These are phyloP conservation scores for Galeopsomyia nigrocyanea DNA, from an alignment of 2,888 invertebrate species.

Conservation along the genomic window DNA sequence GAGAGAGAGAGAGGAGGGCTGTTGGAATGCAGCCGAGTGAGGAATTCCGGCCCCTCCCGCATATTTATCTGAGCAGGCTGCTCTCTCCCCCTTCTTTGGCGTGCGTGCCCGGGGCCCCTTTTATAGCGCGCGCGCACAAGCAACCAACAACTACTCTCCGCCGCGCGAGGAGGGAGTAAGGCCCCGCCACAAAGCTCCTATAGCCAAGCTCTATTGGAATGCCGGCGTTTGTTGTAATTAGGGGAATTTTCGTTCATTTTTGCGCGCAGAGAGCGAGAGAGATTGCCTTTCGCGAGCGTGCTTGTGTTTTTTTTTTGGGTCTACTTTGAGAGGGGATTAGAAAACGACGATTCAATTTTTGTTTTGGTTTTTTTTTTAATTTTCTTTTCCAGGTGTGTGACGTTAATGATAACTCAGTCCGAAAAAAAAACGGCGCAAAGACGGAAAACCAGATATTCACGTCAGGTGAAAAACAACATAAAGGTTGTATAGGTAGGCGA, in stretches of 20 bases:
- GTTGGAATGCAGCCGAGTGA: constrained; percentile 68
- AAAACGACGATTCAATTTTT: too few species aligned
- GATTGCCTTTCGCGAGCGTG: neutral
- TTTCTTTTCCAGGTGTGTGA: too few species aligned
- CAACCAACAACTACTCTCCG: too few species aligned
- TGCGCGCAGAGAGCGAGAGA: constrained; percentile 5
- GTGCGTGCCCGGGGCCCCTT: constrained; percentile 27
- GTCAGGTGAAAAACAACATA: too few species aligned
- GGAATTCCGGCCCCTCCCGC: constrained; percentile 69
- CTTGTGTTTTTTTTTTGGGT: too few species aligned
- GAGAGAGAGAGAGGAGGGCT: constrained; percentile 52
- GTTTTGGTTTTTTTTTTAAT: too few species aligned
- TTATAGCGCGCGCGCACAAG: constrained; percentile 11
- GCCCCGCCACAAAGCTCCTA: constrained; percentile 60
- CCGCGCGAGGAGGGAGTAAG: neutral
- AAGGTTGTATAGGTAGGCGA: neutral
- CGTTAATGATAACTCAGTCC: too few species aligned
- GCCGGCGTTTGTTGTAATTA: constrained; percentile 61
- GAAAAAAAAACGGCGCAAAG: too few species aligned
- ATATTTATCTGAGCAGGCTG: constrained; percentile 66
- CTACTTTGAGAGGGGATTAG: too few species aligned
- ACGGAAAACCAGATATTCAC: too few species aligned
- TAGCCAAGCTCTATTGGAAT: constrained; percentile 56
- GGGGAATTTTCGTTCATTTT: constrained; percentile 53
- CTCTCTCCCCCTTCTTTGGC: constrained; percentile 50